Evolutionary conservation across 2,113 vertebrate genomes (phyloP).

Genomic region (Sinocyclocheilus maitianheensis): DNA sequence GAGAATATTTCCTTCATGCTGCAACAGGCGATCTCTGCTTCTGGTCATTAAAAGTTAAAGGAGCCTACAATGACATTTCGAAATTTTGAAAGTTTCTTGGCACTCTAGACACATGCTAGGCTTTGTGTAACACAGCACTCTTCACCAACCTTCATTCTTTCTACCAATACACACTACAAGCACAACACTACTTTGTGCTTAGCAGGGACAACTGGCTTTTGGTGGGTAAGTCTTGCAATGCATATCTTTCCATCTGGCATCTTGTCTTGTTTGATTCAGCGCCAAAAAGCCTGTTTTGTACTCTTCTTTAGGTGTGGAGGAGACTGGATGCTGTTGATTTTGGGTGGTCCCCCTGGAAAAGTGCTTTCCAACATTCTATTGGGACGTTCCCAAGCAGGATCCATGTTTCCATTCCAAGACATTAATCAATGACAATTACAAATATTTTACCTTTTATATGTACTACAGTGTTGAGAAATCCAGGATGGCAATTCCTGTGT

Average conservation of each 20-base stretch:
- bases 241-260: neutral
- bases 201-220: neutral
- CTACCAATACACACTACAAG: neutral
- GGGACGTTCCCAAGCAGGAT: neutral
- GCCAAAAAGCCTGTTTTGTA: neutral
- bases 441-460: neutral
- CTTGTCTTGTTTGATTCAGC: neutral
- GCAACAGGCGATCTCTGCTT: neutral
- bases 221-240: slow-evolving; percentile 2
- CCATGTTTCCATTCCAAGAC: neutral
- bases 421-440: neutral
- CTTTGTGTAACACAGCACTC: neutral
- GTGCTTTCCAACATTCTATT: neutral
- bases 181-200: neutral
- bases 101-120: neutral
- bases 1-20: neutral
- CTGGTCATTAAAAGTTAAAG: neutral
- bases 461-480: neutral
- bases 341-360: neutral
- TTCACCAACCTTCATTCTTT: neutral
- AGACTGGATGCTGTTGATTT: neutral
- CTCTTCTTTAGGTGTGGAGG: neutral
- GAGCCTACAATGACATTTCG: neutral
- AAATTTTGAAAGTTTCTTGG: neutral
- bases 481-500: neutral